These are phyloP conservation scores for Zaprionus camerounensis DNA, from an alignment of 1,140 invertebrate species.

Conservation along the genomic window DNA sequence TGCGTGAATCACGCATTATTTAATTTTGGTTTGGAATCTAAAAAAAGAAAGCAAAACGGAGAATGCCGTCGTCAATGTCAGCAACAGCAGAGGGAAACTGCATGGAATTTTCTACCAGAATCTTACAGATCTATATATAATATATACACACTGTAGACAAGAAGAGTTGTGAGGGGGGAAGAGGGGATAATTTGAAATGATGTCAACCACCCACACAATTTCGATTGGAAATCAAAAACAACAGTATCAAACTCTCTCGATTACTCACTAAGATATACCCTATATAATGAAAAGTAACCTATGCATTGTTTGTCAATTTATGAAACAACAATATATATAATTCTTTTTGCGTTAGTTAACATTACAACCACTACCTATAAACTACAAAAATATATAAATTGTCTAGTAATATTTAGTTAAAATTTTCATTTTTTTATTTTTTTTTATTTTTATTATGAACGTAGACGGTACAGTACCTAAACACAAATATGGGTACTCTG, in stretches of 20 bases:
- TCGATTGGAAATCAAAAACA: slow-evolving; percentile 18
- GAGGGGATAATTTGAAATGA: slow-evolving; percentile 40
- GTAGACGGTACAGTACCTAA: neutral
- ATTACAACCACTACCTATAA: neutral
- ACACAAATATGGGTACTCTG: neutral
- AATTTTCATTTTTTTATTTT: neutral
- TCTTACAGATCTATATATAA: slow-evolving; percentile 22
- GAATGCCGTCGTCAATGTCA: slow-evolving; percentile 69
- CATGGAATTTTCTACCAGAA: slow-evolving; percentile 61
- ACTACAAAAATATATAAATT: neutral
- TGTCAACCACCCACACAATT: slow-evolving; percentile 44
- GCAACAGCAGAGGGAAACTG: slow-evolving; percentile 19
- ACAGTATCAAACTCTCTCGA: neutral
- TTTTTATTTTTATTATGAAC: neutral
- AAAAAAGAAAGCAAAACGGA: slow-evolving; percentile 61
- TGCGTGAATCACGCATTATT: slow-evolving; percentile 56
- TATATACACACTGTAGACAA: slow-evolving; percentile 1
- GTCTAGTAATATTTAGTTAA: neutral
- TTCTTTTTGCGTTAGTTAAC: neutral
- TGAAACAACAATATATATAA: neutral
- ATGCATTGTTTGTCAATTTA: neutral
- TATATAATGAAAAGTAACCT: neutral
- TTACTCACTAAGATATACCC: neutral
- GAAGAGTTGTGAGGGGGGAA: neutral
- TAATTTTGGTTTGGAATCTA: slow-evolving; percentile 27